Percentiles rank a stretch among this genome's conserved stretches.
These are phyloP conservation scores for Upupa epops DNA, from an alignment of 2,113 vertebrate genomes.

Conservation along the genomic window DNA sequence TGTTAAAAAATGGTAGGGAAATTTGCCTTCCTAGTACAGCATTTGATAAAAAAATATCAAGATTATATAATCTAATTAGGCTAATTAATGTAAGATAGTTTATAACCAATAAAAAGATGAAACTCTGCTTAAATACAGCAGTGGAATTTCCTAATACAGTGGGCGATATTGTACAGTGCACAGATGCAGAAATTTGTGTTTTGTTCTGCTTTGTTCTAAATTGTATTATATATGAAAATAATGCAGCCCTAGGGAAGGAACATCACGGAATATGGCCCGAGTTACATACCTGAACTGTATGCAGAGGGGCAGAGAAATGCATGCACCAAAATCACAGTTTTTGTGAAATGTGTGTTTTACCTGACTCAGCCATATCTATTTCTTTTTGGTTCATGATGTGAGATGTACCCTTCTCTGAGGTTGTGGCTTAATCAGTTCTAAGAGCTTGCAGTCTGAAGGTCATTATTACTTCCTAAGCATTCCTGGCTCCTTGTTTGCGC, in stretches of 20 bases:
- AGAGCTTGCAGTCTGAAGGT: not conserved
- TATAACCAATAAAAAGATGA: not conserved
- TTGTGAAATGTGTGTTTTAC: not conserved
- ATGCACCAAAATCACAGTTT: fast-evolving
- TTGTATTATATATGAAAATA: not conserved
- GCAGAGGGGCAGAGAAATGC: not conserved
- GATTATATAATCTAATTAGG: not conserved
- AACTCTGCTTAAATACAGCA: not conserved
- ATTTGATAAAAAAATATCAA: not conserved
- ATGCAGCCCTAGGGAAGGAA: not conserved
- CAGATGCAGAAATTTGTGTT: not conserved
- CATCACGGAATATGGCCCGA: not conserved
- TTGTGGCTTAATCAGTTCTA: not conserved
- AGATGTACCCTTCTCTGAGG: not conserved
- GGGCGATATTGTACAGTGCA: not conserved
- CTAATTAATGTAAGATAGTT: not conserved
- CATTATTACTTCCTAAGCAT: not conserved
- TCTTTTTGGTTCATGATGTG: not conserved
- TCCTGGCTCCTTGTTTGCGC: not conserved
- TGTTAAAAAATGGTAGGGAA: not conserved
- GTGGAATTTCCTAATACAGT: not conserved
- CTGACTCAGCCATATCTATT: not conserved
- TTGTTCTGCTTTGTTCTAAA: not conserved
- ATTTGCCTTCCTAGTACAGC: not conserved
- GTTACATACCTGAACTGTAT: not conserved